These are phyloP conservation scores for Torymus tubicola DNA, from an alignment of 2,888 invertebrate species.

Conservation along the genomic window DNA sequence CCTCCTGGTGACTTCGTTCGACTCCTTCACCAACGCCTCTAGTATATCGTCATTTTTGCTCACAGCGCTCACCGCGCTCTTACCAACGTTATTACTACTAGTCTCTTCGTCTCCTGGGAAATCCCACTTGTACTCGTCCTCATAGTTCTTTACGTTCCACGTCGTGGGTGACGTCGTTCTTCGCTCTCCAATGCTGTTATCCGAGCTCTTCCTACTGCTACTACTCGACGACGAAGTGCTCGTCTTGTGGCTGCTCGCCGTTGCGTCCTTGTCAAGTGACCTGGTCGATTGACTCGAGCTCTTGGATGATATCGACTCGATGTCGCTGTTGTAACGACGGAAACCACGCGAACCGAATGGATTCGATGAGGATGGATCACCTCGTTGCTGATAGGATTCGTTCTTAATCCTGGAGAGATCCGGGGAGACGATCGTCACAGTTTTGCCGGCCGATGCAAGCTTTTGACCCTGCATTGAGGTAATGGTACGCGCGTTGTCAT, in stretches of 20 bases:
- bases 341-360: conserved; percentile 12
- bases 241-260: conserved; percentile 4
- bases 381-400: conserved; percentile 10
- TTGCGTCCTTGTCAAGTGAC: conserved; percentile 30
- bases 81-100: not conserved
- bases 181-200: conserved; percentile 13
- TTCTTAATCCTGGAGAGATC: conserved; percentile 46
- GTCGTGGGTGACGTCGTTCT: not conserved
- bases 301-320: conserved; percentile 54
- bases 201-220: conserved; percentile 45
- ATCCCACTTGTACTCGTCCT: conserved; percentile 52
- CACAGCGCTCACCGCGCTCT: not conserved
- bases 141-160: conserved; percentile 28
- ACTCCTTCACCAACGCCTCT: conserved; percentile 43
- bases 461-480: conserved; percentile 58
- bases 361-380: not conserved
- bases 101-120: conserved; percentile 38
- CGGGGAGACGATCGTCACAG: conserved; percentile 71
- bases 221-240: conserved; percentile 17
- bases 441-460: conserved; percentile 62
- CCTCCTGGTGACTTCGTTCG: conserved; percentile 26
- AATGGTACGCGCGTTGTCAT: conserved; percentile 61
- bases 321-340: conserved; percentile 56
- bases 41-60: conserved; percentile 38
- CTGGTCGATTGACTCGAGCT: conserved; percentile 47